A percentile compares a stretch with the other conserved stretches of the same genome.
These are phyloP conservation scores for Pollimyrus isidori DNA, from an alignment of 2,113 vertebrate genomes.

Conservation along the genomic window DNA sequence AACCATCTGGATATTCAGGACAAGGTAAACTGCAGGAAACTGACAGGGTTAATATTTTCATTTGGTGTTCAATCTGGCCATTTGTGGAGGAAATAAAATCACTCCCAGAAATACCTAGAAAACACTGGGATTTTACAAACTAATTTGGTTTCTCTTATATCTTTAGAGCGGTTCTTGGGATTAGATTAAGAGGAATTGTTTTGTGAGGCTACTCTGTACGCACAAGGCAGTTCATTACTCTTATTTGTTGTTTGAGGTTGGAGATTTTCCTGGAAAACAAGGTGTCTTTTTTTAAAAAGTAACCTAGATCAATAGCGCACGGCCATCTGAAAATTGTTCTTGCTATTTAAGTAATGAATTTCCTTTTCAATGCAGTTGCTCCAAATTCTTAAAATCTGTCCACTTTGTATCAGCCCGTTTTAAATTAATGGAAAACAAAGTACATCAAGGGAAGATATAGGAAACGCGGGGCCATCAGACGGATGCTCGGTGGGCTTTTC, in stretches of 20 bases:
- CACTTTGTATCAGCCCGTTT: background rate
- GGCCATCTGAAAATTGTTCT: background rate
- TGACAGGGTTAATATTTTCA: background rate
- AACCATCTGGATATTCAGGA: background rate
- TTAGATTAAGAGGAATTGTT: background rate
- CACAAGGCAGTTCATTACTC: background rate
- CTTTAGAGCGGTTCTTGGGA: background rate
- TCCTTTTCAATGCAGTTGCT: background rate
- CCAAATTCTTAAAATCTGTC: background rate
- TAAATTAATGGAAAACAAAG: background rate
- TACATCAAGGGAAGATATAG: background rate
- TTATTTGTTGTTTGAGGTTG: background rate
- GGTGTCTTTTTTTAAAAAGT: background rate
- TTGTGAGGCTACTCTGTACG: background rate
- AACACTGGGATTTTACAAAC: background rate
- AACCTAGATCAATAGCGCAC: background rate
- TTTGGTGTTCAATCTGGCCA: background rate
- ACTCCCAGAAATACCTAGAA: background rate
- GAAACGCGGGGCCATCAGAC: background rate
- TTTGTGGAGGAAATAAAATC: background rate
- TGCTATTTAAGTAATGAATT: background rate
- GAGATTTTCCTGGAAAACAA: background rate
- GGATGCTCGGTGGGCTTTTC: background rate
- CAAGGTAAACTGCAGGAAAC: background rate
- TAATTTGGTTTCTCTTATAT: background rate